Percentiles rank a stretch among this genome's conserved stretches.
Evolutionary conservation across 2,888 invertebrate species (phyloP).

Genomic region (Pterobdella sp.): DNA sequence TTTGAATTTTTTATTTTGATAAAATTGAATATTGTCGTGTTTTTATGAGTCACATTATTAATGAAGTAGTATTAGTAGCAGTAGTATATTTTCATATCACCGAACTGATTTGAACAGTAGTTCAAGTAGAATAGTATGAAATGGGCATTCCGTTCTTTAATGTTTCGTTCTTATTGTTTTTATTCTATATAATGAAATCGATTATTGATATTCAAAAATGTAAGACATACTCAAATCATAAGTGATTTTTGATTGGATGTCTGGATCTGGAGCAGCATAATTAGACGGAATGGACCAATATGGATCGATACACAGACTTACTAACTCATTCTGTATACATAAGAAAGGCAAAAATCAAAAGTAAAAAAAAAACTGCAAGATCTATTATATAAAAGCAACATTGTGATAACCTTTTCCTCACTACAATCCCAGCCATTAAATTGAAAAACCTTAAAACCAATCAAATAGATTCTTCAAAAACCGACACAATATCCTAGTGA

Average conservation of each 20-base stretch:
- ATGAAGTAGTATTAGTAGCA: no score
- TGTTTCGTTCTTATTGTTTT: no score
- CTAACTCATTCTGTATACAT: neutral
- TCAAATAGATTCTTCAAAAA: neutral
- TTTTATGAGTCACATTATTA: no score
- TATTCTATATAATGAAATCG: no score
- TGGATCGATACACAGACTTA: slow-evolving; percentile 3
- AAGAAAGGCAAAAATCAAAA: neutral
- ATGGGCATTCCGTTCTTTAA: no score
- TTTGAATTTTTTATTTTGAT: no score
- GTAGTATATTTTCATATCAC: no score
- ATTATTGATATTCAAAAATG: neutral
- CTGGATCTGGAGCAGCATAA: neutral
- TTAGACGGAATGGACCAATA: slow-evolving; percentile 22
- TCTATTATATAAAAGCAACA: slow-evolving; percentile 10
- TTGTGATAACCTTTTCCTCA: neutral
- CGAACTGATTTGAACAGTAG: no score
- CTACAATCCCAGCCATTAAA: neutral
- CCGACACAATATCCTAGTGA: neutral
- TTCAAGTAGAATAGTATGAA: no score
- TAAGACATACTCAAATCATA: neutral
- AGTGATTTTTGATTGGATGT: slow-evolving; percentile 6
- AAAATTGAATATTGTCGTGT: no score
- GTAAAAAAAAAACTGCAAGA: neutral
- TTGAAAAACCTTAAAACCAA: neutral